phyloP scores from a whole-genome alignment of 2,888 invertebrate genomes.

The Helobdella robusta region DNA sequence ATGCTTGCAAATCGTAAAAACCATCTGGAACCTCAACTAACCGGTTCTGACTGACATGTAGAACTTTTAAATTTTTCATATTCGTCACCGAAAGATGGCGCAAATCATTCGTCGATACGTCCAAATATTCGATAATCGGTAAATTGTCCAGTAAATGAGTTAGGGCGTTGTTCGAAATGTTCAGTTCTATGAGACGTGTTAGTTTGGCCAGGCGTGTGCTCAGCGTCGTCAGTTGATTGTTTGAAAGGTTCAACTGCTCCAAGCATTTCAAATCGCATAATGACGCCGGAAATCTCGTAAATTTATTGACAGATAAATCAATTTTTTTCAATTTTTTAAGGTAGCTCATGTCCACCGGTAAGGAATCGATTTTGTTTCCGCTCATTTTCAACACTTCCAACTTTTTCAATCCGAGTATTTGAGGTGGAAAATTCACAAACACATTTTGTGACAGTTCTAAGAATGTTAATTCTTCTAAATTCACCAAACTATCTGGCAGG shows the following conservation, averaged over 20 bases:
- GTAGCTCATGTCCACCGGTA: conserved; percentile 42
- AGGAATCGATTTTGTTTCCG: conserved; percentile 39
- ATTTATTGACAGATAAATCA: conserved; percentile 41
- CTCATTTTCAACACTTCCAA: conserved; percentile 33
- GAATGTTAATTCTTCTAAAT: conserved; percentile 36
- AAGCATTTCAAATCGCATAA: conserved; percentile 40
- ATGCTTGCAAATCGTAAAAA: conserved; percentile 37
- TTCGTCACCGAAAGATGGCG: conserved; percentile 39
- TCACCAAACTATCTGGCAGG: conserved; percentile 41
- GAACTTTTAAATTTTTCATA: conserved; percentile 39
- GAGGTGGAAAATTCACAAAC: conserved; percentile 41
- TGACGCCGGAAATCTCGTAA: conserved; percentile 39
- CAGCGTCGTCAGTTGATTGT: conserved; percentile 40
- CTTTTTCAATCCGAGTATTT: conserved; percentile 30
- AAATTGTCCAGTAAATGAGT: conserved; percentile 18
- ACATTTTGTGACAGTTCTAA: conserved; percentile 43
- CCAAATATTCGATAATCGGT: conserved; percentile 8
- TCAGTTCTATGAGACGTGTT: conserved; percentile 34
- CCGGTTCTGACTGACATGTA: conserved; percentile 41
- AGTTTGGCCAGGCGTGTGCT: conserved; percentile 38
- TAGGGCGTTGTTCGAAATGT: conserved; percentile 15
- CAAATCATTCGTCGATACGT: conserved; percentile 39
- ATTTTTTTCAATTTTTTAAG: conserved; percentile 40
- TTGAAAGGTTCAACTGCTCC: conserved; percentile 41
- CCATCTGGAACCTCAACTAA: conserved; percentile 44